phyloP scores from a whole-genome alignment of 2,888 invertebrate species.

The Drosophila prolongata region DNA sequence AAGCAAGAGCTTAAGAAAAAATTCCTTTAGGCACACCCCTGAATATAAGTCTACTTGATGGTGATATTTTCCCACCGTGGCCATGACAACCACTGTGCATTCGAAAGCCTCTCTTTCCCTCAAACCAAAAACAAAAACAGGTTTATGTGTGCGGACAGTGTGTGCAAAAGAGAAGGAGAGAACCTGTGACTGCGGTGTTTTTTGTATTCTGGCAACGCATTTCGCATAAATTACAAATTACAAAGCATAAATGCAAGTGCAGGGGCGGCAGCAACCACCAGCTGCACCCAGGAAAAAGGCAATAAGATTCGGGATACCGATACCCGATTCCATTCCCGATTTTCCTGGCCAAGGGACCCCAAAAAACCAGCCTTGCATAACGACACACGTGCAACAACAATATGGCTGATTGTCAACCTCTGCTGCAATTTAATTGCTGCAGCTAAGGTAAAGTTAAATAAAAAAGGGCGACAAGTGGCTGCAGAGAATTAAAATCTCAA shows the following conservation, averaged over 20 bases:
- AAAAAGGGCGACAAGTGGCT: conserved; percentile 21
- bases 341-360: conserved; percentile 32
- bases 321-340: conserved; percentile 22
- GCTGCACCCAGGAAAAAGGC: conserved; percentile 60
- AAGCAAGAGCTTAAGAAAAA: background rate
- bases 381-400: conserved; percentile 75
- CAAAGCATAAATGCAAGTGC: conserved; percentile 27
- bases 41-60: background rate
- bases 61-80: conserved; percentile 1
- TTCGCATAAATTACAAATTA: conserved; percentile 77
- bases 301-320: conserved; percentile 62
- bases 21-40: background rate
- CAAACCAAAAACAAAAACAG: conserved; percentile 46
- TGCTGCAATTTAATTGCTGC: conserved; percentile 54
- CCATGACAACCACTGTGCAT: conserved; percentile 41
- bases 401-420: conserved; percentile 70
- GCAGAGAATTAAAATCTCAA: conserved; percentile 1
- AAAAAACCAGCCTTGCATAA: conserved; percentile 72
- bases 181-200: conserved; percentile 34
- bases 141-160: conserved; percentile 35
- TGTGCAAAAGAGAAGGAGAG: conserved; percentile 11
- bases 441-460: conserved; percentile 13
- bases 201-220: conserved; percentile 76
- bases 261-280: conserved; percentile 31
- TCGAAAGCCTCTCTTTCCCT: conserved; percentile 37